Evolutionary conservation across 2,113 vertebrate genomes (phyloP).

Genomic region (Marmota flaviventris): DNA sequence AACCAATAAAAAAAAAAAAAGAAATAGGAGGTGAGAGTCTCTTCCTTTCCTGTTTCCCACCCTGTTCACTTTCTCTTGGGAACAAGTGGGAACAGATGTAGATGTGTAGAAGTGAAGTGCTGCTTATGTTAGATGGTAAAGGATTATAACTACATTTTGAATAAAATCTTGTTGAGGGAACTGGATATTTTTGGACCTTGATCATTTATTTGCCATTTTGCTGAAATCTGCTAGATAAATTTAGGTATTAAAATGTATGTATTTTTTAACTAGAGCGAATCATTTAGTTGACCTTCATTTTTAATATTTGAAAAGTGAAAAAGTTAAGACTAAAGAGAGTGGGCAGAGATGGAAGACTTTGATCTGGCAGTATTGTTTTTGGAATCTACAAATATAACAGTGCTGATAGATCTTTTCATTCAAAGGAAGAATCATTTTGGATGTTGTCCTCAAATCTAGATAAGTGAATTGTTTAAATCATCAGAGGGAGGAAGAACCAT

Average conservation of each 20-base stretch:
- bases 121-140: slow-evolving; percentile 33
- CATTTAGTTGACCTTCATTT: not conserved
- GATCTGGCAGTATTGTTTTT: not conserved
- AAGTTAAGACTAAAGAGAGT: not conserved
- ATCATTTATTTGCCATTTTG: slow-evolving; percentile 11
- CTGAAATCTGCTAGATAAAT: slow-evolving; percentile 19
- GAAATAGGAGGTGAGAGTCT: not conserved
- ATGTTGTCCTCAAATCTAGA: not conserved
- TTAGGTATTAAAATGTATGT: not conserved
- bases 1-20: no score
- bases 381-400: not conserved
- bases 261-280: not conserved
- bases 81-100: slow-evolving; percentile 37
- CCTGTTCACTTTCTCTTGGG: not conserved
- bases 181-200: not conserved
- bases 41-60: not conserved
- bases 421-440: not conserved
- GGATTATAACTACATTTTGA: not conserved
- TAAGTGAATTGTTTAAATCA: not conserved
- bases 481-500: not conserved
- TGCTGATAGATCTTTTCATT: not conserved
- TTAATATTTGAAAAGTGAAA: slow-evolving; percentile 26
- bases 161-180: not conserved
- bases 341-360: not conserved
- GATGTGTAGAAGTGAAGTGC: not conserved